phyloP scores from a whole-genome alignment of 2,888 invertebrate species.

The Leptopilina syphax region DNA sequence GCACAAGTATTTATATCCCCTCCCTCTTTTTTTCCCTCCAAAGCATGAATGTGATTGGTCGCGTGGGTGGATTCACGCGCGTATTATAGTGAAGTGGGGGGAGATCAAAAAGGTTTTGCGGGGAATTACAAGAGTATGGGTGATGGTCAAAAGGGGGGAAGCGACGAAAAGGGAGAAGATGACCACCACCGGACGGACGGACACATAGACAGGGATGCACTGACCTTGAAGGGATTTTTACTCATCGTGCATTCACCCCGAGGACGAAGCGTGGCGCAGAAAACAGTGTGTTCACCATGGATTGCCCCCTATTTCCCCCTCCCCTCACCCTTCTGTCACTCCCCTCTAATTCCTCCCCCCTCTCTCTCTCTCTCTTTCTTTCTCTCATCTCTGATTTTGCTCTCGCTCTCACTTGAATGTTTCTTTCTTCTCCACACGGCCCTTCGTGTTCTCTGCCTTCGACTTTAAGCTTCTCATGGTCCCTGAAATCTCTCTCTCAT shows the following conservation, averaged over 20 bases:
- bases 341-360: background rate
- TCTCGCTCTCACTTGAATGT: constrained; percentile 36
- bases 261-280: constrained; percentile 55
- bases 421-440: constrained; percentile 28
- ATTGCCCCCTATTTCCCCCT: background rate
- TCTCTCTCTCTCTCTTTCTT: background rate
- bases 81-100: background rate
- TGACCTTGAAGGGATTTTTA: constrained; percentile 76
- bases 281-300: constrained; percentile 6
- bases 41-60: constrained; percentile 57
- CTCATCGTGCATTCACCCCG: constrained; percentile 74
- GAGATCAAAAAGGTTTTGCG: constrained; percentile 14
- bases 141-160: constrained; percentile 44
- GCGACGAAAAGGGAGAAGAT: constrained; percentile 51
- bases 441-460: constrained; percentile 48
- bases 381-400: background rate
- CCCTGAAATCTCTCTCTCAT: constrained; percentile 12
- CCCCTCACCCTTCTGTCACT: background rate
- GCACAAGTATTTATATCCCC: background rate
- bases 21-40: constrained; percentile 24
- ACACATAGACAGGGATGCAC: constrained; percentile 71
- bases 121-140: constrained; percentile 50
- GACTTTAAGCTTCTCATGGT: constrained; percentile 47
- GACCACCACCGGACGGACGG: constrained; percentile 55
- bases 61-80: constrained; percentile 67